Percentiles rank a stretch among this genome's conserved stretches.
phyloP scores from a whole-genome alignment of 2,797 vertebrate genomes.

The Clamator glandarius region DNA sequence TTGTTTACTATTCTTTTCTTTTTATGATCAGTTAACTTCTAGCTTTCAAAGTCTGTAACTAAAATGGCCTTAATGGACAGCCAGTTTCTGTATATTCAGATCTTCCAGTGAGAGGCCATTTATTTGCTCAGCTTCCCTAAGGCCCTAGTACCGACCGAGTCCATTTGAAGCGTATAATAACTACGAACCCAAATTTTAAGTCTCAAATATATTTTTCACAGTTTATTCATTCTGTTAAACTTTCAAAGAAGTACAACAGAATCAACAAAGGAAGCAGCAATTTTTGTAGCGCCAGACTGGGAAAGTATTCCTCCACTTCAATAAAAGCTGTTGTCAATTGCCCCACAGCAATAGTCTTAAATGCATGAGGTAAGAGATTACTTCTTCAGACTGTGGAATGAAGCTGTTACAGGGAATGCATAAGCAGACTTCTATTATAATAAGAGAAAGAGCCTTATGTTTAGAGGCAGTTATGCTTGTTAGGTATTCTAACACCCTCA shows the following conservation, averaged over 20 bases:
- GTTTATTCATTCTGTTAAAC: neutral
- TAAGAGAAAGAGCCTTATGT: neutral
- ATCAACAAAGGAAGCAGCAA: neutral
- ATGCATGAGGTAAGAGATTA: neutral
- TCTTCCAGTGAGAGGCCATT: neutral
- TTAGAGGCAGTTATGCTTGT: neutral
- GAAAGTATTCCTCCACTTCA: neutral
- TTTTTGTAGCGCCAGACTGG: neutral
- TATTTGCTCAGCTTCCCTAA: neutral
- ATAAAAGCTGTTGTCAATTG: neutral
- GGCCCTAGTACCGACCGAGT: neutral
- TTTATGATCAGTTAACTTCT: neutral
- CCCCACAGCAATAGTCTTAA: neutral
- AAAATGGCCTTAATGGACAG: neutral
- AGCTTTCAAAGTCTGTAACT: neutral
- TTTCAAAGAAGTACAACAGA: neutral
- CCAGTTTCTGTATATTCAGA: neutral
- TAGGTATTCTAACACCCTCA: neutral
- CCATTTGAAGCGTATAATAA: neutral
- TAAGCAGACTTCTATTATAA: neutral
- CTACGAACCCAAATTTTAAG: neutral
- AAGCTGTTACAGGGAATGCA: neutral
- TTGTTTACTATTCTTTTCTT: accelerated
- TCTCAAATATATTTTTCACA: no score
- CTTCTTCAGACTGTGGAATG: neutral